Evolutionary conservation across 2,797 vertebrate species (phyloP).

Genomic region (Myotis myotis): DNA sequence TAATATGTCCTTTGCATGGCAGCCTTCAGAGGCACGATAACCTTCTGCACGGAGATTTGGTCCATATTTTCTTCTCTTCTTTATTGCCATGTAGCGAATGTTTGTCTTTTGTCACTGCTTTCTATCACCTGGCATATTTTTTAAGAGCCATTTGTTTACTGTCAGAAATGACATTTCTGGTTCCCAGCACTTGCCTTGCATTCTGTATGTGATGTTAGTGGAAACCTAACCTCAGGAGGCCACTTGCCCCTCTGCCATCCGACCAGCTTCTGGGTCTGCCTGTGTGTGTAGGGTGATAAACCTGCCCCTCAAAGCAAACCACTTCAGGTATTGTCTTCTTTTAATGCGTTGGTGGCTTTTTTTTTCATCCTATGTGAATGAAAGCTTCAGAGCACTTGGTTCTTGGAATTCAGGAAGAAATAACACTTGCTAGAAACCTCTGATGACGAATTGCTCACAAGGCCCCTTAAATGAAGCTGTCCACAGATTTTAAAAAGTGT

Average conservation of each 20-base stretch:
- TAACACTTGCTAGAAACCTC: constrained; percentile 50
- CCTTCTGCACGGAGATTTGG: background rate
- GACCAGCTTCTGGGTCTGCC: background rate
- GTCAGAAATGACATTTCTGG: constrained; percentile 31
- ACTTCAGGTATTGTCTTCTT: constrained; percentile 26
- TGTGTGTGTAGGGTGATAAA: background rate
- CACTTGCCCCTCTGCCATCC: background rate
- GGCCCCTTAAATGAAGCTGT: constrained; percentile 39
- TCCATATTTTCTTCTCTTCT: background rate
- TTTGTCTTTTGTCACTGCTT: constrained; percentile 38
- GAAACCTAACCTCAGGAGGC: background rate
- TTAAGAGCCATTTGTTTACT: constrained; percentile 44
- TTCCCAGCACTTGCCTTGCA: constrained; percentile 18
- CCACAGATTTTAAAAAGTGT: constrained; percentile 18
- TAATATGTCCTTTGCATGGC: background rate
- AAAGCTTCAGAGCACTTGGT: constrained; percentile 45
- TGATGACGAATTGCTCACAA: constrained; percentile 28
- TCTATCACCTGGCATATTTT: background rate
- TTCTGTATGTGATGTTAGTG: background rate
- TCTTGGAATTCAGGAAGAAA: constrained; percentile 67
- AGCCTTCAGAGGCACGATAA: background rate
- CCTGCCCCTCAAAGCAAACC: constrained; percentile 38
- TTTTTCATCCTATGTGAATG: constrained; percentile 35
- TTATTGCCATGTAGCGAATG: background rate
- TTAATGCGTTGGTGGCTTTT: background rate